Base-by-base conservation (phyloP, 2,888 invertebrate genomes). In the Cheilosia vulpina region DNA sequence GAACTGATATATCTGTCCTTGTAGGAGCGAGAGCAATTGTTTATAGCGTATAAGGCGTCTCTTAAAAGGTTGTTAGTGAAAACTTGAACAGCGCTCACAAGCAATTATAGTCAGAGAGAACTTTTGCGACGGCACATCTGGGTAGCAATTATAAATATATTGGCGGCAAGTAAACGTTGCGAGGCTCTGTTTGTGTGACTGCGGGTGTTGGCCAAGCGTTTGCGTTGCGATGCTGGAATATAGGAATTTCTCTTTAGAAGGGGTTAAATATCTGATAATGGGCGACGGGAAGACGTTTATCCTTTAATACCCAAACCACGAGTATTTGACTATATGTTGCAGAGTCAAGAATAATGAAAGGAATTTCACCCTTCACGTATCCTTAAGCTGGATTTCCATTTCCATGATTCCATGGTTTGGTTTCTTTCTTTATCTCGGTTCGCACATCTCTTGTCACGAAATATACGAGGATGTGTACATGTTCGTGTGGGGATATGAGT, bases 91-190 rank as follows among this genome's bases (percentile, higher is more conserved):
- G 41, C 45, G 41, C 45, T 78, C 68, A 73, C 62, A 68, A 71
- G 84, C 84, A 80, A 85, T 85, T 80, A 76, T 76, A 66, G 60
- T 80, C 60, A 47, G 47, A 80, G 62, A 73, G 68, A 68, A 68
- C 50, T 68, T 52, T 63, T 78, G 55, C 43, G 43, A 80, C 71
- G 58, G 27, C 27, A 76, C 75, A 84, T 66, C 84, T 80, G 60
- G 71, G 65, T 55, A 75, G 80, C 84, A 80, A 80, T 84, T 84
- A 80, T 84, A n/a, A n/a, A n/a, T n/a, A 13, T 13, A 65, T 66
- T 72, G 58, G 50, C 31, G 50, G 21, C 71, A 85, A 76, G 69
- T 66, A 71, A 76, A 71, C 19, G 52, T 55, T 45, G 15, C 21
- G 27, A 60, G 38, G 47, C 52, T 52, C 17, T 38, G 21, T 27